These are phyloP conservation scores for Temnothorax curvispinosus DNA, from an alignment of 1,140 invertebrate species.

Conservation along the genomic window DNA sequence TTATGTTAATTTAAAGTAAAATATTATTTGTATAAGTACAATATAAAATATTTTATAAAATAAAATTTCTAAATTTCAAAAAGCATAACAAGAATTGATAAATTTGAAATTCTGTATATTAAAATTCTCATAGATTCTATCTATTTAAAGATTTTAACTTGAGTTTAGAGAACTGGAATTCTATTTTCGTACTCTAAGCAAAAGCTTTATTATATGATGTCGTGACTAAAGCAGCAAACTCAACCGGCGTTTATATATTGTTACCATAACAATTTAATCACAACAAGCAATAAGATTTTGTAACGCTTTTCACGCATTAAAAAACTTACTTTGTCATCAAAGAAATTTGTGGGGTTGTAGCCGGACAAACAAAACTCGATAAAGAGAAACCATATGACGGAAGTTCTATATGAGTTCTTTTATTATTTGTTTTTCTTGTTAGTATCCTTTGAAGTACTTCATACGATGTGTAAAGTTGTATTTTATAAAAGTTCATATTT, in stretches of 20 bases:
- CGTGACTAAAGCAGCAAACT: conserved; percentile 45
- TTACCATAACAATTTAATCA: conserved; percentile 27
- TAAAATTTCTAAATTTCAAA: neutral
- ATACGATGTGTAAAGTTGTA: neutral
- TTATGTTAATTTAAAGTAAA: neutral
- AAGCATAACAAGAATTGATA: neutral
- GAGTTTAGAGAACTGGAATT: neutral
- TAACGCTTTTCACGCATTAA: neutral
- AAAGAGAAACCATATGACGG: neutral
- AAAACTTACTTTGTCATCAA: neutral
- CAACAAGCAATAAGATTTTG: neutral
- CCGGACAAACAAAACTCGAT: neutral
- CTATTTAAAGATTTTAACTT: conserved; percentile 26
- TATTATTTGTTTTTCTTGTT: neutral
- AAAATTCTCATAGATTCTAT: neutral
- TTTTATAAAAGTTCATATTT: neutral
- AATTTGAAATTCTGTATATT: neutral
- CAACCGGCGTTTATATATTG: conserved; percentile 25
- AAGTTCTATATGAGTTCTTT: neutral
- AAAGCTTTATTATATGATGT: conserved; percentile 1
- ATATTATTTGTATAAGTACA: neutral
- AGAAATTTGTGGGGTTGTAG: neutral
- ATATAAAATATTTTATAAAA: neutral
- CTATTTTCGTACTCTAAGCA: conserved; percentile 16
- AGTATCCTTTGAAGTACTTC: neutral